Evolutionary conservation across 2,113 vertebrate species (phyloP), one percentile per base, ranked within the genome.

Genomic region (Pseudorasbora parva): DNA sequence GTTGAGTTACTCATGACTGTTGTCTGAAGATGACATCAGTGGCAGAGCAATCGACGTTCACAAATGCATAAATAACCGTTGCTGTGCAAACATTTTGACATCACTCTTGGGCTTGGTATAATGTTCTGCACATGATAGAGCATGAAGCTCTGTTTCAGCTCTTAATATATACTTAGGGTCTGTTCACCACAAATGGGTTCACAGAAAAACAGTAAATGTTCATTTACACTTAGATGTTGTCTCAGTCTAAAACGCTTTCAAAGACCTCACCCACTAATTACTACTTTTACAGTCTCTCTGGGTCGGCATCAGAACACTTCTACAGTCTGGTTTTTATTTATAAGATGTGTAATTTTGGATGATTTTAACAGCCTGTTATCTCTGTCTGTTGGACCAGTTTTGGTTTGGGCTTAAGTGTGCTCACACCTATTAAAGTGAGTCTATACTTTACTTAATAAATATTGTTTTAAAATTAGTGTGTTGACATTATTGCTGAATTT

Each of bases 191-290:
- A 12, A 66, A 66, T 10, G 43, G 4, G 43, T 79, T 64, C 23
- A 30, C 8, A 79, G 41, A n/a, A 49, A 79, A 64, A 66, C 37
- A 54, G 76, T 78, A 23, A 76, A 49, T 79, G 41, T 79, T 79
- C 8, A 79, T 64, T 79, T 79, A 79, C 77, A 79, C 77, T 64
- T 79, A 45, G 56, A 60, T 37, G 45, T 15, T 45, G 76, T 43
- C 76, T 78, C n/a, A 45, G 8, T 64, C 10, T 51, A 64, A 79
- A 30, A 59, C 25, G 17, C 43, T 79, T 2, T 14, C 5, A 56
- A 76, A 47, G 45, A 80, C 60, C 43, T 80, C 78, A 66, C 78
- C 60, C 78, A 33, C 23, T 80, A 27, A 80, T 80, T 66, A 66
- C 15, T 10, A 10, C 7, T 64, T 79, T 79, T 47, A 79, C 77